A percentile compares a stretch with the other conserved stretches of the same genome.
These are phyloP conservation scores for Drosophila ercepeae DNA, from an alignment of 1,140 invertebrate species.

Conservation along the genomic window DNA sequence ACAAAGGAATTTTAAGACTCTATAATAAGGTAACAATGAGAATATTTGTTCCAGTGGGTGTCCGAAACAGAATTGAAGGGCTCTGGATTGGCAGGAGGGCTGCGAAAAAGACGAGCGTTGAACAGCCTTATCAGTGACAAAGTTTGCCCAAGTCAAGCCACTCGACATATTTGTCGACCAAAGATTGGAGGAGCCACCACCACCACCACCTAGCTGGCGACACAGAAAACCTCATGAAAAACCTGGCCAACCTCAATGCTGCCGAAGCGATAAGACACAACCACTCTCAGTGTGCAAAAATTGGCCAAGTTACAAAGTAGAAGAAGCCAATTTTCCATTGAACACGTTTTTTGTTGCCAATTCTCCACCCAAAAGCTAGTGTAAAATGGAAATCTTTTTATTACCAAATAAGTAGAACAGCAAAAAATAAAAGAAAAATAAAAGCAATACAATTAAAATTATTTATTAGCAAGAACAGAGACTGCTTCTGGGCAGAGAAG, in stretches of 20 bases:
- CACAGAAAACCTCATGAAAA: slow-evolving; percentile 45
- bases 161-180: slow-evolving; percentile 48
- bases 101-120: slow-evolving; percentile 10
- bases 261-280: slow-evolving; percentile 37
- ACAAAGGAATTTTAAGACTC: no score
- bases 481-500: slow-evolving; percentile 62
- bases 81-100: slow-evolving; percentile 5
- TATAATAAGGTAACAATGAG: neutral
- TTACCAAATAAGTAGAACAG: slow-evolving; percentile 58
- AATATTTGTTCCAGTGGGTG: slow-evolving; percentile 13
- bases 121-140: slow-evolving; percentile 68
- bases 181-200: slow-evolving; percentile 34
- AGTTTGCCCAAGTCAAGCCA: slow-evolving; percentile 68
- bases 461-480: slow-evolving; percentile 69
- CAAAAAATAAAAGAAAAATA: slow-evolving; percentile 27
- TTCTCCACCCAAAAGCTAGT: slow-evolving; percentile 27
- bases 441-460: slow-evolving; percentile 78
- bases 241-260: slow-evolving; percentile 55
- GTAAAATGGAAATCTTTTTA: slow-evolving; percentile 57
- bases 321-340: slow-evolving; percentile 70
- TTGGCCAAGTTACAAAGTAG: slow-evolving; percentile 43
- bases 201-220: neutral
- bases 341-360: slow-evolving; percentile 74
- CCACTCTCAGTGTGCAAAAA: slow-evolving; percentile 27
- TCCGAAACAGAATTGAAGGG: slow-evolving; percentile 45